Evolutionary conservation across 2,113 vertebrate species (phyloP), one percentile per base, ranked within the genome.

Genomic region (Anoura caudifer): DNA sequence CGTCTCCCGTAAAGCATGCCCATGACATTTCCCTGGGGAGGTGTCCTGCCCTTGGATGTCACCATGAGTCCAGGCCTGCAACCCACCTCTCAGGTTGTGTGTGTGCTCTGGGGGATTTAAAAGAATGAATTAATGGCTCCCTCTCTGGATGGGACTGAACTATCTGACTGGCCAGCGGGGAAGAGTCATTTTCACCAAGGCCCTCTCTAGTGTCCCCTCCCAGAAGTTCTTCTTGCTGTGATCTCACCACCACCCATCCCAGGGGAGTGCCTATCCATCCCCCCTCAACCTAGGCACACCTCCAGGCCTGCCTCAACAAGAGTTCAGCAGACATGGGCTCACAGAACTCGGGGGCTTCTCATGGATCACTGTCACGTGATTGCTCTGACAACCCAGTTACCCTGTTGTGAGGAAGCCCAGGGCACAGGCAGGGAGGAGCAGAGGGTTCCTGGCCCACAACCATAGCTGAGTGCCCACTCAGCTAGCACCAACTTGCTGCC

Each of bases 401-500:
- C 45, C 11, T 54, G 47, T 8, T 36, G 65, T 36, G 59, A 75
- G 56, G 77, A 76, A 63, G 20, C 52, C 28, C 52, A 75, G 56
- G 31, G 20, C 75, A 26, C 38, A n/a, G 5, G 31, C 15, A 19
- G 31, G 36, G 84, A 81, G 1, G 0, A 7, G 26, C 24, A 16
- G 41, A 33, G 8, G 59, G 12, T 24, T 76, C 33, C 19, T 12
- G 36, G 47, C 38, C 24, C 65, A 33, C 4, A 11, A 45, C 4
- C 9, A 12, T 1, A 22, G 36, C 24, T n/a, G 31, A 41, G 28
- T 9, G 14, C 4, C 28, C 8, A 54, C 81, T 70, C 0, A 0
- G 24, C 56, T 45, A 36, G 12, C 31, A 38, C 43, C 56, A 72
- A 3, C 45, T 3, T 43, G 28, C 9, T 26, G 26, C 45, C 43